Conservation (phyloP, 2,888 invertebrate species). For the Nomada goodeniana region DNA sequence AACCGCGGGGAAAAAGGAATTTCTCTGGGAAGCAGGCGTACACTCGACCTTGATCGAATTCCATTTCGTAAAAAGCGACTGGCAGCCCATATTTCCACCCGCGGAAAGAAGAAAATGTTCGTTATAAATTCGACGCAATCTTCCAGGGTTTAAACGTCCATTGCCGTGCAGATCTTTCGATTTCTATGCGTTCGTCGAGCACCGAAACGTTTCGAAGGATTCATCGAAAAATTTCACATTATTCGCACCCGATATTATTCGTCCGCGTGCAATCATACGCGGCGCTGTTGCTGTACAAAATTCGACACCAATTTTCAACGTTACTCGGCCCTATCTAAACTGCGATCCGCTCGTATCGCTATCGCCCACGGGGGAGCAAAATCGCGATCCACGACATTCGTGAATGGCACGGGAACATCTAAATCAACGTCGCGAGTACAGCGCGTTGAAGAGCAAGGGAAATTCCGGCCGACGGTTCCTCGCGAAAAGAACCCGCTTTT, state of each 20-base stretch:
- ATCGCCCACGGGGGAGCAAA: background rate
- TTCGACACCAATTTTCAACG: background rate
- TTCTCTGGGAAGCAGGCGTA: background rate
- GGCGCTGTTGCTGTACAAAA: background rate
- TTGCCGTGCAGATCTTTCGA: too few species aligned
- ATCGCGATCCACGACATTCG: background rate
- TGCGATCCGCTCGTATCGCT: too few species aligned
- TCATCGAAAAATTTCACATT: too few species aligned
- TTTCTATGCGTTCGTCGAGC: too few species aligned
- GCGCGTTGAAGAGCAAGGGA: constrained; percentile 7
- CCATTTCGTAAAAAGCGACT: constrained; percentile 22
- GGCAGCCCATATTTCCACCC: background rate
- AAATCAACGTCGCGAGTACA: constrained; percentile 26
- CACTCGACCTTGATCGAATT: constrained; percentile 29
- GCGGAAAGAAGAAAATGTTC: background rate
- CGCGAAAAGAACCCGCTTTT: constrained; percentile 46
- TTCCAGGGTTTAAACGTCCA: too few species aligned
- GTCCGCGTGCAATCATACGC: too few species aligned
- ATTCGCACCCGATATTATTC: too few species aligned
- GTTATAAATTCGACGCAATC: too few species aligned
- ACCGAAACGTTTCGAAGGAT: too few species aligned
- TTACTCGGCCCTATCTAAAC: too few species aligned
- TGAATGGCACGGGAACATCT: background rate
- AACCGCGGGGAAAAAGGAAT: constrained; percentile 19
- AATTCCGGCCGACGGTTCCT: constrained; percentile 17